Percentiles rank a stretch among this genome's conserved stretches.
Evolutionary conservation across 1,140 invertebrate species (phyloP).

Genomic region (Drosophila yakuba): DNA sequence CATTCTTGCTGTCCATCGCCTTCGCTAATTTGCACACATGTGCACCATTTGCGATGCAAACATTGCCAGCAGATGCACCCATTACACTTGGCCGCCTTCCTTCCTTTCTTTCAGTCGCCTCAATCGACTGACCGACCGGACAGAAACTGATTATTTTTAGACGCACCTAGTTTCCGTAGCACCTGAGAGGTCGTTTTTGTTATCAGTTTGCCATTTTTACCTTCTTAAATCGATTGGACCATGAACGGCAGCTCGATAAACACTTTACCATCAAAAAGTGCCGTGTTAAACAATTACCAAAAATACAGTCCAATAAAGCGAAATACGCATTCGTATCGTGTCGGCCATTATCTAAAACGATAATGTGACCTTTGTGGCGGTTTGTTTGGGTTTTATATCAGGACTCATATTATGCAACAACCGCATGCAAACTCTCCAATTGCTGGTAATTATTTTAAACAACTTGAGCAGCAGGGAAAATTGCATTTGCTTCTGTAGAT

Average conservation of each 20-base stretch:
- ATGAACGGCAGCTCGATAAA: slow-evolving; percentile 24
- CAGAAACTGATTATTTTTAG: slow-evolving; percentile 70
- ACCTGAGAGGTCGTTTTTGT: slow-evolving; percentile 49
- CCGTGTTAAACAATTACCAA: slow-evolving; percentile 17
- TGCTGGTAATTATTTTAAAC: slow-evolving; percentile 37
- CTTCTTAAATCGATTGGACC: slow-evolving; percentile 34
- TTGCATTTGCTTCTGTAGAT: slow-evolving; percentile 27
- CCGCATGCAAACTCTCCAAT: slow-evolving; percentile 31
- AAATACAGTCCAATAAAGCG: slow-evolving; percentile 11
- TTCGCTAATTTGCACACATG: slow-evolving; percentile 24
- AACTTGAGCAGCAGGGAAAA: neutral
- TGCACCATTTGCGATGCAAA: slow-evolving; percentile 49
- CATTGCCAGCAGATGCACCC: slow-evolving; percentile 48
- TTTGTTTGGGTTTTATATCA: slow-evolving; percentile 37
- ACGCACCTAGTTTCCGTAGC: slow-evolving; percentile 66
- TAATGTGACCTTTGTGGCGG: slow-evolving; percentile 28
- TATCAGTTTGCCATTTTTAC: slow-evolving; percentile 15
- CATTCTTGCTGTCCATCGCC: slow-evolving; percentile 13
- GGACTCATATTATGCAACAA: slow-evolving; percentile 38
- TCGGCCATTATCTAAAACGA: slow-evolving; percentile 25
- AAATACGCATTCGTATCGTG: neutral
- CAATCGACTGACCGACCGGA: slow-evolving; percentile 15
- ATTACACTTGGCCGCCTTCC: slow-evolving; percentile 60
- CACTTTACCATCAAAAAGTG: slow-evolving; percentile 16
- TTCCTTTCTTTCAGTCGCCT: neutral